A percentile compares a stretch with the other conserved stretches of the same genome.
These are phyloP conservation scores for Drosophila kepulauana DNA, from an alignment of 1,140 invertebrate genomes.

Conservation along the genomic window DNA sequence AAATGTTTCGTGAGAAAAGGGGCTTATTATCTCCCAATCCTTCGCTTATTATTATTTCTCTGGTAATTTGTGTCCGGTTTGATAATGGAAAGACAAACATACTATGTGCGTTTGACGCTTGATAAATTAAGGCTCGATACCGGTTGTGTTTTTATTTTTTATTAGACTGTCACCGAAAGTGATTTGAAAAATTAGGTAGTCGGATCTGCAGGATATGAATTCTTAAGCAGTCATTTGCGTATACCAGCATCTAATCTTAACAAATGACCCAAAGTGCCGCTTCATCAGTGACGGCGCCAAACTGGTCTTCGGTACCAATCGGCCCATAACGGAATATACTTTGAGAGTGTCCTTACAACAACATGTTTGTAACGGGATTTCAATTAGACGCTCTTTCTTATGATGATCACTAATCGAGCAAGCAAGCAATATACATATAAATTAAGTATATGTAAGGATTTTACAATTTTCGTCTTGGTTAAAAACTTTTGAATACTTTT, in stretches of 20 bases:
- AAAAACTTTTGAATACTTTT: too few relatives aligned
- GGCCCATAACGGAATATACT: neutral
- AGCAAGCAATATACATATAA: too few relatives aligned
- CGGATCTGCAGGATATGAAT: conserved; percentile 57
- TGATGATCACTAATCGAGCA: too few relatives aligned
- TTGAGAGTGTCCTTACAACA: neutral
- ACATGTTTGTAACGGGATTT: neutral
- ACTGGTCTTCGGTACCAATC: neutral
- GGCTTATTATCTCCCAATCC: conserved; percentile 65
- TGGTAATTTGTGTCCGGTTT: conserved; percentile 59
- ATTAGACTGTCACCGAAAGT: conserved; percentile 26
- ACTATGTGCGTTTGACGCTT: conserved; percentile 18
- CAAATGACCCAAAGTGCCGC: conserved; percentile 61
- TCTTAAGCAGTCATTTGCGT: conserved; percentile 55
- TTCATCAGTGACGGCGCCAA: conserved; percentile 25
- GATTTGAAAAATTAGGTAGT: conserved; percentile 20
- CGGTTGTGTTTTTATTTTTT: conserved; percentile 51
- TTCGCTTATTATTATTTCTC: conserved; percentile 39
- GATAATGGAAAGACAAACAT: conserved; percentile 44
- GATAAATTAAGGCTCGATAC: conserved; percentile 54
- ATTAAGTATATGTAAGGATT: too few relatives aligned
- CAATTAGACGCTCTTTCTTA: too few relatives aligned
- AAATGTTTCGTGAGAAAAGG: conserved; percentile 68
- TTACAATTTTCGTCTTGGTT: too few relatives aligned
- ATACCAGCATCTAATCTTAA: conserved; percentile 62